Conservation (phyloP, 2,113 vertebrate species). For the Urocynchramus pylzowi region DNA sequence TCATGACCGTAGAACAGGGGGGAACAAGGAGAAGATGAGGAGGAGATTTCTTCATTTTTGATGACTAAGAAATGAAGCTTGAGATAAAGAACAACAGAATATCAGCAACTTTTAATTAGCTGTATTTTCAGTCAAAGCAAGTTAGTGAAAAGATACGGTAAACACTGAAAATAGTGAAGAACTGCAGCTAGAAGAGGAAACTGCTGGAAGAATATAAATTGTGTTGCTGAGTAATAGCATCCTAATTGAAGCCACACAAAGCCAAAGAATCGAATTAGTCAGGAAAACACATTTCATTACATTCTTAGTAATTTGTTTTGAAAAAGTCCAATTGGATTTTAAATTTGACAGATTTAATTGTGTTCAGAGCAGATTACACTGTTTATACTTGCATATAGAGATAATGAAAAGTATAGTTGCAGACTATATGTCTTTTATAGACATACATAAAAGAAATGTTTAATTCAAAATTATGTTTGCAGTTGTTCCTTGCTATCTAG, state of each 20-base stretch:
- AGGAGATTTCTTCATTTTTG: background rate
- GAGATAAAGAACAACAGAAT: background rate
- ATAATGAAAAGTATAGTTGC: slow-evolving; percentile 50
- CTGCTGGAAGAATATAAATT: background rate
- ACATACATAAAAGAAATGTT: background rate
- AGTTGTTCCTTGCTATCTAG: background rate
- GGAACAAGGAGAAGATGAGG: background rate
- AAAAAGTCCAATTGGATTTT: slow-evolving; percentile 29
- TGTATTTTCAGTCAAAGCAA: background rate
- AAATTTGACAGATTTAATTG: slow-evolving; percentile 4
- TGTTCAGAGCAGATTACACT: slow-evolving; percentile 21
- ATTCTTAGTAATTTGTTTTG: slow-evolving; percentile 56
- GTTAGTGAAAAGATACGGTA: background rate
- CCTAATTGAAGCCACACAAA: slow-evolving; percentile 22
- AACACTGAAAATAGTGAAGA: background rate
- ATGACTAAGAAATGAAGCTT: background rate
- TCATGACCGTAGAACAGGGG: background rate
- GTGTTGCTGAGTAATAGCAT: slow-evolving; percentile 33
- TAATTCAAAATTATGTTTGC: background rate
- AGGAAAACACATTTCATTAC: slow-evolving; percentile 29
- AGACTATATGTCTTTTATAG: background rate
- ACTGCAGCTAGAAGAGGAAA: background rate
- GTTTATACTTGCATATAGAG: slow-evolving; percentile 40
- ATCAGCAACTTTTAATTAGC: background rate
- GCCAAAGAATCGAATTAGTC: slow-evolving; percentile 36